phyloP scores from a whole-genome alignment of 2,113 vertebrate genomes.

The Erythrolamprus reginae region DNA sequence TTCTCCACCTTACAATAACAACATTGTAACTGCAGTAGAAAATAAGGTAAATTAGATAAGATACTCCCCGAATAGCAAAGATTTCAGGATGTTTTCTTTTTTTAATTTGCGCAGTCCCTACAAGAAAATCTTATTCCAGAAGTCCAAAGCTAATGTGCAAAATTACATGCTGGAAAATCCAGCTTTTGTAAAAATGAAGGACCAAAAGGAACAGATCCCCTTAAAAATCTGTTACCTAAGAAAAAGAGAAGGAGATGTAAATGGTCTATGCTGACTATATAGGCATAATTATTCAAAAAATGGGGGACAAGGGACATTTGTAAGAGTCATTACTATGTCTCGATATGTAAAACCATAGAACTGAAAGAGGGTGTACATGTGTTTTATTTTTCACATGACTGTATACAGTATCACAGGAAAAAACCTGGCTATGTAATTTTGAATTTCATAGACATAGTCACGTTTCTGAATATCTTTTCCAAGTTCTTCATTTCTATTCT shows the following conservation, averaged over 20 bases:
- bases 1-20: not conserved
- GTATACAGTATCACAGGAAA: not conserved
- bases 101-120: not conserved
- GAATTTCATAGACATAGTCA: not conserved
- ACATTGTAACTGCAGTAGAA: not conserved
- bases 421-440: not conserved
- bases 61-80: not conserved
- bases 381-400: no score
- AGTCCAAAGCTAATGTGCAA: not conserved
- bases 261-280: not conserved
- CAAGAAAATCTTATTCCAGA: not conserved
- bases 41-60: not conserved
- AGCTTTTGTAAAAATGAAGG: not conserved
- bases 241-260: not conserved
- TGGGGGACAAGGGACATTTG: not conserved
- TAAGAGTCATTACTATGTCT: not conserved
- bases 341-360: no score
- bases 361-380: no score
- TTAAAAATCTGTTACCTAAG: not conserved
- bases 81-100: not conserved
- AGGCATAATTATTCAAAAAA: not conserved
- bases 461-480: not conserved
- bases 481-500: not conserved
- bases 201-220: not conserved
- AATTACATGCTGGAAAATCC: not conserved